Evolutionary conservation across 2,113 vertebrate species (phyloP).

Genomic region (Heterocephalus glaber): DNA sequence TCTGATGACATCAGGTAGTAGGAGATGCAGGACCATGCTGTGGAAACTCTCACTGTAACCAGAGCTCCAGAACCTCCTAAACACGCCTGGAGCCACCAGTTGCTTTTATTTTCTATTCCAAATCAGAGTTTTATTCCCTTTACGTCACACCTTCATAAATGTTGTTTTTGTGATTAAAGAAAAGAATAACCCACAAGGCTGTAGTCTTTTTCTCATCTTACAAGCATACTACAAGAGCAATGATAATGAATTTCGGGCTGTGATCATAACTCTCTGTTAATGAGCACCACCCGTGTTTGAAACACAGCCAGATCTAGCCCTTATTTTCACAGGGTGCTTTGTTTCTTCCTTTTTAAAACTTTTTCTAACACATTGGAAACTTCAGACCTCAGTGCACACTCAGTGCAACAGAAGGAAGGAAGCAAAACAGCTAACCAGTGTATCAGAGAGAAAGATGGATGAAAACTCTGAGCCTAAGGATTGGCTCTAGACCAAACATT

Average conservation of each 20-base stretch:
- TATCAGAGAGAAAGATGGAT: neutral
- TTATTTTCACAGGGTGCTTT: neutral
- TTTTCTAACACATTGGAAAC: conserved; percentile 40
- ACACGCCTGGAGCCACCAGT: neutral
- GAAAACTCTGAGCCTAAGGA: neutral
- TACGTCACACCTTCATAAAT: neutral
- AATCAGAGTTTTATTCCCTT: conserved; percentile 16
- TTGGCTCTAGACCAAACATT: conserved; percentile 21
- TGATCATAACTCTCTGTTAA: conserved; percentile 35
- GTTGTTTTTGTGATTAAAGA: conserved; percentile 32
- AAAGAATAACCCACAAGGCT: conserved; percentile 9
- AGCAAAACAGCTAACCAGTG: conserved; percentile 23
- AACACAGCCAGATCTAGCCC: neutral
- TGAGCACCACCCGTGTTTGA: neutral
- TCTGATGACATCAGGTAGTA: neutral
- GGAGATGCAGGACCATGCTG: neutral
- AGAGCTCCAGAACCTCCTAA: neutral
- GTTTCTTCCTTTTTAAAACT: neutral
- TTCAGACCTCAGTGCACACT: conserved; percentile 48
- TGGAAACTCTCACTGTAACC: neutral
- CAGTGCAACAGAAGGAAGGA: neutral
- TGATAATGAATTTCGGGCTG: neutral
- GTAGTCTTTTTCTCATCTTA: conserved; percentile 26
- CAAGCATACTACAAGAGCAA: neutral
- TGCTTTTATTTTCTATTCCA: conserved; percentile 30